Base-by-base conservation (phyloP, 92 coral and sea anemone genomes). In the Actinernus sp. region DNA sequence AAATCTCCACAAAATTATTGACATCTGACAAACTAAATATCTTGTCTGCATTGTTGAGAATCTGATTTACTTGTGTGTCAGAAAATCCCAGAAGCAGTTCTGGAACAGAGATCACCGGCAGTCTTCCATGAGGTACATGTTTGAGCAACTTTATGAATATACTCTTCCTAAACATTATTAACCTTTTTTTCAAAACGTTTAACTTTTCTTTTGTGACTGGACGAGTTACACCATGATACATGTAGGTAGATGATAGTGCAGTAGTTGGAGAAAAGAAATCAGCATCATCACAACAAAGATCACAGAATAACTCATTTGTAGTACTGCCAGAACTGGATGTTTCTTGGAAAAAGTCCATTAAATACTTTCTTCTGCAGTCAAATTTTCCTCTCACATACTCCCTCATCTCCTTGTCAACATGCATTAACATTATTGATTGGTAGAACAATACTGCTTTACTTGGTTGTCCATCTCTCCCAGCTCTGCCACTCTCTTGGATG, bases 351-450 rank as follows among this genome's bases (percentile, higher is more conserved):
- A 26, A 41, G 37, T 44, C 16, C 71, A 61, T 60, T 0, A 73
- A 30, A 50, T 20, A 73, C 26, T 23, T 39, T 24, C 71, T 31
- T 40, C 62, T 48, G 39, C 71, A 61, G 26, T 48, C 49, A 62
- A 7, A 60, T 37, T 55, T 53, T n/a, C 63, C 67, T 65, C 63
- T 63, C 1, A 74, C 82, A 23, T 63, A 52, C 20, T 55, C 75
- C 49, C 65, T 55, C 76, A 55, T 65, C 48, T 77, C 83, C 43
- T 75, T 40, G 1, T 54, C 82, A 63, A 63, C 74, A 54, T 53
- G 65, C 16, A 64, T 26, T 9, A 46, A 27, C 60, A 72, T 59
- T 11, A 58, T 1, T 21, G 52, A 18, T 44, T 72, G 43, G 34
- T 59, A 72, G 8, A 72, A 43, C 19, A 72, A 36, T 3, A 68